A percentile compares a stretch with the other conserved stretches of the same genome.
phyloP scores from a whole-genome alignment of 2,888 invertebrate genomes.

The Lydus trimaculatus region DNA sequence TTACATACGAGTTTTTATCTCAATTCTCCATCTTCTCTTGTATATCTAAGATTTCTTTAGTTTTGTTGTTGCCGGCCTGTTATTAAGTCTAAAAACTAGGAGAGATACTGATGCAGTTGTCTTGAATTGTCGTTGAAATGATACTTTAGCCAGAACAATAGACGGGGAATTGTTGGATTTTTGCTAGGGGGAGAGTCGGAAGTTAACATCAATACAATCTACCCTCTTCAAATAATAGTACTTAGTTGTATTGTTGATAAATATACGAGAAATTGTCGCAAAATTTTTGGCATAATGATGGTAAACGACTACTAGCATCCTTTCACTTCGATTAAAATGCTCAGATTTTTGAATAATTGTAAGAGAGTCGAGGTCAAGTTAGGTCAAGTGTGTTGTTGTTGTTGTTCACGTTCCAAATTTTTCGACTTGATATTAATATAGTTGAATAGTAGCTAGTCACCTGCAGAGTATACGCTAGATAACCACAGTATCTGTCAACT shows the following conservation, averaged over 20 bases:
- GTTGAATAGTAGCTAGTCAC: constrained; percentile 52
- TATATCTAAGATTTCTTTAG: background rate
- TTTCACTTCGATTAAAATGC: constrained; percentile 3
- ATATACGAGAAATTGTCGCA: too few relatives aligned
- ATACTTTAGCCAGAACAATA: constrained; percentile 47
- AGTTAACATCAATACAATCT: background rate
- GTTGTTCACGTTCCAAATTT: constrained; percentile 18
- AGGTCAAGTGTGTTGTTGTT: constrained; percentile 9
- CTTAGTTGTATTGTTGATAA: background rate
- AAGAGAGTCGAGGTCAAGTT: background rate
- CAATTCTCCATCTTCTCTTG: background rate
- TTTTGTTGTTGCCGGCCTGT: background rate
- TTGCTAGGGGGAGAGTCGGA: constrained; percentile 32
- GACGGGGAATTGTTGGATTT: constrained; percentile 33
- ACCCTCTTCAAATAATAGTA: background rate
- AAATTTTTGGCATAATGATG: too few relatives aligned
- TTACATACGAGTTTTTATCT: background rate
- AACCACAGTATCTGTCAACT: constrained; percentile 52
- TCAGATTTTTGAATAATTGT: background rate
- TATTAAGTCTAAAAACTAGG: background rate
- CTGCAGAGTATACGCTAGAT: constrained; percentile 49
- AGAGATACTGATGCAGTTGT: constrained; percentile 17
- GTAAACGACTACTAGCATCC: constrained; percentile 22
- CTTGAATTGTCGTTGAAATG: constrained; percentile 47
- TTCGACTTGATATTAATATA: constrained; percentile 40